phyloP scores from a whole-genome alignment of 2,113 vertebrate species.

The Chascanopsetta lugubris region DNA sequence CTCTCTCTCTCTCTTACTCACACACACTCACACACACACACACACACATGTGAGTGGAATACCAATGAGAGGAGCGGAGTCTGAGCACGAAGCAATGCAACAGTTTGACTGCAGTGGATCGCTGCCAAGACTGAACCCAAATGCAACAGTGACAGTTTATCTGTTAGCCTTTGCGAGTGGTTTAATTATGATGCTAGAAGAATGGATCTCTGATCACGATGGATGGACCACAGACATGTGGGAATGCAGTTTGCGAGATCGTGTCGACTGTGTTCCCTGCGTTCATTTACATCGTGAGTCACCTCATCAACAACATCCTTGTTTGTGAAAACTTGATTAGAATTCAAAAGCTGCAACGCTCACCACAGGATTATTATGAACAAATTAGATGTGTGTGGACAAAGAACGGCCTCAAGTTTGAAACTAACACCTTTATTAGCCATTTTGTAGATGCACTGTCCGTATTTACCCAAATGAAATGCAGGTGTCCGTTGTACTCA shows the following conservation, averaged over 20 bases:
- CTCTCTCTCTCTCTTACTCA: constrained; percentile 24
- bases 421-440: constrained; percentile 23
- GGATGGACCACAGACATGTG: neutral
- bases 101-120: constrained; percentile 77
- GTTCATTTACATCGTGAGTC: neutral
- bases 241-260: neutral
- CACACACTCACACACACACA: constrained; percentile 31
- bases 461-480: constrained; percentile 1
- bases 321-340: constrained; percentile 23
- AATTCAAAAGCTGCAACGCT: constrained; percentile 18
- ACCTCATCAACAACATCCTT: neutral
- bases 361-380: neutral
- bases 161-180: constrained; percentile 8
- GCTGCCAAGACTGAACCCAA: constrained; percentile 49
- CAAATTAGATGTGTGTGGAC: neutral
- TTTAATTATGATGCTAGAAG: neutral
- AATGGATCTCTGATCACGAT: neutral
- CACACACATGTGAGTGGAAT: constrained; percentile 48
- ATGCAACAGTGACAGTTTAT: constrained; percentile 25
- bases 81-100: constrained; percentile 77
- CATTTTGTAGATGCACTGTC: constrained; percentile 16
- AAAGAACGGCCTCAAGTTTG: neutral
- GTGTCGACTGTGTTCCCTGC: neutral
- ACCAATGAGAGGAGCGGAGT: constrained; percentile 67
- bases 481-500: constrained; percentile 17